Evolutionary conservation across 2,888 invertebrate species (phyloP), one percentile per base, ranked within the genome.

Genomic region (Aphodius granarius): DNA sequence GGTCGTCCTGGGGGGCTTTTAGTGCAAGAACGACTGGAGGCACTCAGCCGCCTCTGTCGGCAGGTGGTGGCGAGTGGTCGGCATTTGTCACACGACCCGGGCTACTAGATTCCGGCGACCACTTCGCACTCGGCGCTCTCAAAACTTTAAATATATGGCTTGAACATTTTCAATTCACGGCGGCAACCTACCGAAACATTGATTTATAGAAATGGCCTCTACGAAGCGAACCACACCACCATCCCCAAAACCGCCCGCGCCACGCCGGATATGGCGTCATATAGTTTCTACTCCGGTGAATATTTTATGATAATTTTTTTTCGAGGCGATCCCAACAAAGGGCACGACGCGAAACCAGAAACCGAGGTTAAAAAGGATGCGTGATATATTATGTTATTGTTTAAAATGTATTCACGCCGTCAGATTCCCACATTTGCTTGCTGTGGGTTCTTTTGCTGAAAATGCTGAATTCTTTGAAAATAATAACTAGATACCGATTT

Each of bases 231-330:
- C n/a, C 0, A 9, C 0, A 9, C 21, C 21, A 4, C 20, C 20
- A 16, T 4, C 22, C 22, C n/a, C n/a, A n/a, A n/a, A 5, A 63
- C 70, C 63, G 21, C 70, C 68, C 63, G 21, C 70, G 70, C 77
- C 81, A 71, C 75, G 76, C 3, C 43, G 43, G 43, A 43, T 43
- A 43, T 43, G 43, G 43, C 75, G 82, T 83, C 83, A 84, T 83
- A 83, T 79, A 83, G 82, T 82, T 82, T 83, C 82, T 80, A 6
- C 43, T 43, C 81, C 77, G 80, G 82, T 83, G 84, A 84, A 84
- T 84, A 83, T 83, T 84, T 84, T 83, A 83, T 84, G 84, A 83
- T 84, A 84, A 84, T 83, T 83, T 82, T 72, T 16, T 66, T 66
- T 20, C 62, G 73, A 6, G 9, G 3, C 43, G 9, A 0, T 43